These are phyloP conservation scores for Allacma fusca DNA, from an alignment of 2,888 invertebrate genomes.

Conservation along the genomic window DNA sequence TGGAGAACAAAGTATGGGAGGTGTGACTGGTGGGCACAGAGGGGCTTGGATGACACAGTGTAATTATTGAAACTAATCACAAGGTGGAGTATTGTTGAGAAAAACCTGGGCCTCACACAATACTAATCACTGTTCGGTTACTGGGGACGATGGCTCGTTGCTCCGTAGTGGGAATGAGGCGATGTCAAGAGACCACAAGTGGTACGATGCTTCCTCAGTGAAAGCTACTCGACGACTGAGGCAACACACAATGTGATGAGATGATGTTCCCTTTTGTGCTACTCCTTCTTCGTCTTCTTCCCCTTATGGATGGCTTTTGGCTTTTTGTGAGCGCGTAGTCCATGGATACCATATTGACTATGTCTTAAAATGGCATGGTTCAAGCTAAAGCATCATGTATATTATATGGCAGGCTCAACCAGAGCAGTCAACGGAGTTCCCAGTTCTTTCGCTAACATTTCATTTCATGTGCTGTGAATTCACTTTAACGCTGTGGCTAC, in stretches of 20 bases:
- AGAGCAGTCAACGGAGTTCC: too few relatives aligned
- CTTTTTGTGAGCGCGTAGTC: slow-evolving; percentile 9
- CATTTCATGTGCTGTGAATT: slow-evolving; percentile 6
- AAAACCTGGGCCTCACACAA: too few relatives aligned
- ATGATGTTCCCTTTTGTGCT: slow-evolving; percentile 11
- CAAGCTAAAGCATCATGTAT: neutral
- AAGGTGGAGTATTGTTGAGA: too few relatives aligned
- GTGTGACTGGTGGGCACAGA: too few relatives aligned
- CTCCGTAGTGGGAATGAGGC: neutral
- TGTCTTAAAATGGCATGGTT: slow-evolving; percentile 13
- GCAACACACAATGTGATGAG: neutral
- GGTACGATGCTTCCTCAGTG: slow-evolving; percentile 19
- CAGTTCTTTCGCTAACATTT: neutral
- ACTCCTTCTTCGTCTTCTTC: slow-evolving; percentile 28
- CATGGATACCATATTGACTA: slow-evolving; percentile 25
- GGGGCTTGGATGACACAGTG: too few relatives aligned
- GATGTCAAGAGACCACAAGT: neutral
- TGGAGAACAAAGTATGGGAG: too few relatives aligned
- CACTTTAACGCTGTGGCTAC: neutral
- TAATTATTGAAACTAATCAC: too few relatives aligned
- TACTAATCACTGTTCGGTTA: too few relatives aligned
- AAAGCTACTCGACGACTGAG: slow-evolving; percentile 45
- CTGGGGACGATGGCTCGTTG: too few relatives aligned
- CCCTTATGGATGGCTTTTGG: slow-evolving; percentile 10
- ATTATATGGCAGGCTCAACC: too few relatives aligned